Percentiles rank a stretch among this genome's conserved stretches.
Evolutionary conservation across 2,797 vertebrate genomes (phyloP).

Genomic region (Danio albolineatus): DNA sequence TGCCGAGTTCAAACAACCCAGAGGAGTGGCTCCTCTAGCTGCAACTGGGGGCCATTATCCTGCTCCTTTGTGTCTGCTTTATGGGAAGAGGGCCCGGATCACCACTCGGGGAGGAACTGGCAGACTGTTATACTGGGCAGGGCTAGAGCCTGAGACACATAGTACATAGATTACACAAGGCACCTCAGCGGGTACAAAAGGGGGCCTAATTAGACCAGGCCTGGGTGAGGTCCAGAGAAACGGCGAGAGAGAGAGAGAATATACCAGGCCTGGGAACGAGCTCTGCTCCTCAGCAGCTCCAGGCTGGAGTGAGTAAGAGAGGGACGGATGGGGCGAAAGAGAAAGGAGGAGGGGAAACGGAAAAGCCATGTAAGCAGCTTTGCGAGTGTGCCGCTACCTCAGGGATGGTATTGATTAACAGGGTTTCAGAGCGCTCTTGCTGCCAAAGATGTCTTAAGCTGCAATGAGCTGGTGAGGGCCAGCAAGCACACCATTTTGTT

Average conservation of each 20-base stretch:
- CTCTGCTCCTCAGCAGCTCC: slow-evolving; percentile 8
- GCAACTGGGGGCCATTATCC: slow-evolving; percentile 80
- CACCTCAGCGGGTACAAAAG: slow-evolving; percentile 85
- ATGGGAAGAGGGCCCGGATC: slow-evolving; percentile 77
- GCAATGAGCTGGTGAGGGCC: slow-evolving; percentile 44
- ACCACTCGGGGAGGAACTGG: slow-evolving; percentile 79
- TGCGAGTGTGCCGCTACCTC: slow-evolving; percentile 66
- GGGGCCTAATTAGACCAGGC: slow-evolving; percentile 88
- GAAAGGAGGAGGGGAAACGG: slow-evolving; percentile 59
- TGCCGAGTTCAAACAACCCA: slow-evolving; percentile 77
- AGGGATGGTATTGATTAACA: slow-evolving; percentile 78
- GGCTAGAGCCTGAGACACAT: slow-evolving; percentile 86
- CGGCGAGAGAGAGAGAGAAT: background rate
- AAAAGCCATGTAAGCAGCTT: slow-evolving; percentile 76
- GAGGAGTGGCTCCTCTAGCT: slow-evolving; percentile 77
- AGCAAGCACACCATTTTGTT: slow-evolving; percentile 37
- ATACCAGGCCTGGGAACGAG: slow-evolving; percentile 7
- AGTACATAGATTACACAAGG: slow-evolving; percentile 91
- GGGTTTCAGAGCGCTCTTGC: slow-evolving; percentile 61
- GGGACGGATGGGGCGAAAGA: slow-evolving; percentile 70
- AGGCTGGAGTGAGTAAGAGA: background rate
- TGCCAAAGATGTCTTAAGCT: slow-evolving; percentile 47
- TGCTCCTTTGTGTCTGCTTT: slow-evolving; percentile 79
- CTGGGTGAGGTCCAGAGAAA: slow-evolving; percentile 73
- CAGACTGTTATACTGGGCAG: slow-evolving; percentile 86